Evolutionary conservation across 2,113 vertebrate genomes (phyloP), one percentile per base, ranked within the genome.

Genomic region (Zingel zingel): DNA sequence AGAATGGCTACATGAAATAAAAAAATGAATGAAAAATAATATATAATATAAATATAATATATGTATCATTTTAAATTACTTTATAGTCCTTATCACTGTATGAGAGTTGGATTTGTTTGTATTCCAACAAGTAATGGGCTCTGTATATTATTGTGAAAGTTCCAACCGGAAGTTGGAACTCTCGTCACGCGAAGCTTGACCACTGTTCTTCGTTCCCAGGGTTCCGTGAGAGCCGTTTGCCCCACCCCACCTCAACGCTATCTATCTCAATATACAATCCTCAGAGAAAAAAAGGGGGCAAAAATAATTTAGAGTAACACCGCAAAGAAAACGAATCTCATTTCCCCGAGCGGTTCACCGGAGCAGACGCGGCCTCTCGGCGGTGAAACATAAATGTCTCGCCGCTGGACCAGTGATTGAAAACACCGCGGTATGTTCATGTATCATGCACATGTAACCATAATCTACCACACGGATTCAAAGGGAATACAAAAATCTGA

Each of bases 201-300:
- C 11, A 19, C 53, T 3, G 43, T 74, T 82, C 58, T 83, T 84
- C 79, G 94, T 96, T 97, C 96, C 96, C 96, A 94, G 95, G 90
- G 96, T 97, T 95, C 97, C 96, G 94, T 93, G 95, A 94, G 96
- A 94, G 95, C 94, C 83, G 93, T 94, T 96, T 94, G 96, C 96
- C 96, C 97, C 96, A 96, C 96, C 96, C 96, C 95, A 92, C 92
- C 94, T 94, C 94, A 86, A 75, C 92, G 91, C 92, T 93, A 94
- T 95, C 92, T 88, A 79, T 95, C 95, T 96, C 94, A 92, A 94
- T 94, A 93, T 95, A 80, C 91, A 91, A 91, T 93, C 78, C 90
- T 93, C 80, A 85, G 91, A 94, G 93, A 94, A 91, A 95, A 95
- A 87, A 86, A 90, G 83, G 86, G 92, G 88, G 82, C 83, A 83